Evolutionary conservation across 2,113 vertebrate genomes (phyloP), one percentile per base, ranked within the genome.

Genomic region (pig (Sus scrofa)): DNA sequence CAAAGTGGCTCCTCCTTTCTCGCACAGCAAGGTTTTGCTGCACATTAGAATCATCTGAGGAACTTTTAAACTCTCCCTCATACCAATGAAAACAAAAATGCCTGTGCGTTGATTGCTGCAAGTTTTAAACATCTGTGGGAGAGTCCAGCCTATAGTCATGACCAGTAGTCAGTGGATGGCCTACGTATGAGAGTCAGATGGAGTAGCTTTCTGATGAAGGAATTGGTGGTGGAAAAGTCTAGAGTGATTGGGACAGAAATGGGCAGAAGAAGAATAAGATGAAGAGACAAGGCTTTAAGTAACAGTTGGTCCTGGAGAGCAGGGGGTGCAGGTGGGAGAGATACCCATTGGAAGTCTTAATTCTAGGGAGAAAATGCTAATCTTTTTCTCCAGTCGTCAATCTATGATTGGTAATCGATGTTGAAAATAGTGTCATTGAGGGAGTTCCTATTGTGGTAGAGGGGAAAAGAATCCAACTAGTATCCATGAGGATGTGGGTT

Each of bases 21-120:
- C 14, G 24, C 56, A 27, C 4, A 34, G 68, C n/a, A 77, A 22
- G 83, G 58, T 4, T 67, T 71, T 44, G 34, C 30, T 60, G 32
- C 26, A 86, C 37, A 70, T 89, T 39, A 34, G 39, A 73, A 78
- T 87, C n/a, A 78, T 16, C 15, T 37, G 20, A 34, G 16, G 6
- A 54, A 27, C 16, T 88, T 81, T 77, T 32, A 56, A 92, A 34
- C 7, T 78, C 14, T 79, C 7, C 22, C n/a, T 67, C 50, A 52
- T 9, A 73, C 32, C 26, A 81, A 63, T 56, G 74, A 82, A 95
- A 86, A 71, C 30, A 78, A 77, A 77, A 93, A 62, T 56, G 24
- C 81, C 37, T 62, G 2, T 20, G 30, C 8, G 5, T 83, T 2
- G 39, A 82, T 30, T 60, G 63, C n/a, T 2, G 54, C 20, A 89